Percentiles rank a stretch among this genome's conserved stretches.
These are phyloP conservation scores for Poeciliopsis turrubarensis DNA, from an alignment of 2,113 vertebrate genomes.

Conservation along the genomic window DNA sequence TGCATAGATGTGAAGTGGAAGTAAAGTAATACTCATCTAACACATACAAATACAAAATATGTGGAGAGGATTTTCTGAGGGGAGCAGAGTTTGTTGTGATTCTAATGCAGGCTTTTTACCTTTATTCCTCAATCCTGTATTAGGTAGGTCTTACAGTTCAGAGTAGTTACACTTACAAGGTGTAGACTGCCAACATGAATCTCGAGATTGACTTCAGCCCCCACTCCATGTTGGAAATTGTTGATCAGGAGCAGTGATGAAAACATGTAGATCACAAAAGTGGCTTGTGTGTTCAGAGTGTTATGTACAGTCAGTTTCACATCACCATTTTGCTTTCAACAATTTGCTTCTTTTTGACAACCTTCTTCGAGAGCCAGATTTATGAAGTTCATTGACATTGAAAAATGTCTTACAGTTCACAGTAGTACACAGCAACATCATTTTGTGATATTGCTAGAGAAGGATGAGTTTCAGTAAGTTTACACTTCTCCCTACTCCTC, in stretches of 20 bases:
- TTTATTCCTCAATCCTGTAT: not conserved
- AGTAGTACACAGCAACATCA: no score
- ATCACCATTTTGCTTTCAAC: not conserved
- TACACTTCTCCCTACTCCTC: no score
- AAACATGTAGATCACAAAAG: not conserved
- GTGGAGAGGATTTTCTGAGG: not conserved
- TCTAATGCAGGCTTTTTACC: not conserved
- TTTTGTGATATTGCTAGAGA: no score
- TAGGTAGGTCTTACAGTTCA: not conserved
- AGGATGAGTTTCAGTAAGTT: no score
- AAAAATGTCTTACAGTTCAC: no score
- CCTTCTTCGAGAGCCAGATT: no score
- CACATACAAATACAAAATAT: not conserved
- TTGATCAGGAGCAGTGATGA: not conserved
- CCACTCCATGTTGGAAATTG: not conserved
- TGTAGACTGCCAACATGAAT: not conserved
- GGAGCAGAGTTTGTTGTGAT: not conserved
- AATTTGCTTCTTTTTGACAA: not conserved
- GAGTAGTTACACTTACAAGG: not conserved
- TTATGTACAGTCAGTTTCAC: not conserved
- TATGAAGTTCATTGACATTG: no score
- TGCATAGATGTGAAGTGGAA: not conserved
- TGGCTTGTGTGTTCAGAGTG: not conserved
- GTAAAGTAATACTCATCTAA: not conserved
- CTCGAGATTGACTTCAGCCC: not conserved